A percentile compares a stretch with the other conserved stretches of the same genome.
Conservation (phyloP, 2,797 vertebrate species). For the Triplophysa yarkandensis region DNA sequence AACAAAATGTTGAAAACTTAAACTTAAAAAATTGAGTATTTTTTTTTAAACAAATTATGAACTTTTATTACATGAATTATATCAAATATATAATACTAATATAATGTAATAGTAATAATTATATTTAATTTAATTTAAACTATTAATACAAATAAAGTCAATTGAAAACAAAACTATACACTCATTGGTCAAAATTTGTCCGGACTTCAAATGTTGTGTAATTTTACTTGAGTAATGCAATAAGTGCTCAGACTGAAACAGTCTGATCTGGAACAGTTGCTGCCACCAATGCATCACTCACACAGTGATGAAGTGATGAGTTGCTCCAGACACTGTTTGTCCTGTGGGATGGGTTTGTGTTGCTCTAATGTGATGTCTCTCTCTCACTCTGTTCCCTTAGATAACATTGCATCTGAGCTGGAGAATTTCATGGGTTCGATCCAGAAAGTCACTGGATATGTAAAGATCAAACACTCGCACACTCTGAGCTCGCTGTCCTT, state of each 20-base stretch:
- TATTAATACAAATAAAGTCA: too few species aligned
- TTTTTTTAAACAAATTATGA: too few species aligned
- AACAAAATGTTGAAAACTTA: too few species aligned
- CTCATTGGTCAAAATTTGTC: neutral
- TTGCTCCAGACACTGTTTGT: constrained; percentile 23
- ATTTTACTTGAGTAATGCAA: neutral
- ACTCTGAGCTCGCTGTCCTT: constrained; percentile 94
- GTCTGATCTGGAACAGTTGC: constrained; percentile 12
- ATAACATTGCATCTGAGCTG: constrained; percentile 96
- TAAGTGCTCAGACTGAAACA: neutral
- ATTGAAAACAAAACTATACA: neutral
- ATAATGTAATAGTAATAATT: too few species aligned
- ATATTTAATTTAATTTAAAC: too few species aligned
- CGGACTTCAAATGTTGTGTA: neutral
- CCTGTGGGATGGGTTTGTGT: constrained; percentile 22
- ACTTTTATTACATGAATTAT: too few species aligned
- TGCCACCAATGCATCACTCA: constrained; percentile 27
- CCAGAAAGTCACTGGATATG: constrained; percentile 92
- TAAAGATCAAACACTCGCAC: constrained; percentile 96
- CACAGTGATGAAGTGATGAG: constrained; percentile 36
- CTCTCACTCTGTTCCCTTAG: constrained; percentile 69
- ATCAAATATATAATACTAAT: too few species aligned
- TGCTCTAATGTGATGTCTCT: constrained; percentile 38
- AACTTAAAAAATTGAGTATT: too few species aligned
- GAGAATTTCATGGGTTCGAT: constrained; percentile 98